Percentiles rank a stretch among this genome's conserved stretches.
These are phyloP conservation scores for Pipa parva DNA, from an alignment of 2,113 vertebrate genomes.

Conservation along the genomic window DNA sequence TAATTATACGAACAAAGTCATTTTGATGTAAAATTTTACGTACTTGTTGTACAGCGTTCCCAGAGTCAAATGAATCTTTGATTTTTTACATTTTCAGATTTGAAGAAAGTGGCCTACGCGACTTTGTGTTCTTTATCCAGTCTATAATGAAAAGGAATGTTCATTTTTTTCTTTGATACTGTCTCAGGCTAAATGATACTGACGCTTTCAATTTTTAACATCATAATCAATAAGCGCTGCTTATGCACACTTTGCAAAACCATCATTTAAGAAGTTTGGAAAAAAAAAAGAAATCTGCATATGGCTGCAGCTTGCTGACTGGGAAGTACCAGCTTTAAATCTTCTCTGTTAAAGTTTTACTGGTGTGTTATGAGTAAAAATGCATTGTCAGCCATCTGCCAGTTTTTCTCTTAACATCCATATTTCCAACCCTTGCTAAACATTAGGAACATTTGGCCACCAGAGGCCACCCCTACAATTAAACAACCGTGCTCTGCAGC, in stretches of 20 bases:
- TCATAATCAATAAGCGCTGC: constrained; percentile 98
- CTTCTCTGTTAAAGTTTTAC: constrained; percentile 99
- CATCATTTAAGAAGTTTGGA: constrained; percentile 92
- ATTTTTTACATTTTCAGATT: constrained; percentile 43
- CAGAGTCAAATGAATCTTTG: constrained; percentile 26
- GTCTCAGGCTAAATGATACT: constrained; percentile 94
- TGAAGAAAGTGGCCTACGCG: constrained; percentile 47
- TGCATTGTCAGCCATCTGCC: constrained; percentile 99
- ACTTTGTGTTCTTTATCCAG: constrained; percentile 57
- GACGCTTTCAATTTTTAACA: constrained; percentile 97
- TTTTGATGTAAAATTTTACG: background rate
- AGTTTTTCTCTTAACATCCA: constrained; percentile 93
- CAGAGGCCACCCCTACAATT: constrained; percentile 81
- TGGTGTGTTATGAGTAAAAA: constrained; percentile 99
- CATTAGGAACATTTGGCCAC: constrained; percentile 81
- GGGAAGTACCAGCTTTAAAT: constrained; percentile 92
- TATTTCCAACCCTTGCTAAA: constrained; percentile 92
- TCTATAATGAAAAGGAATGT: constrained; percentile 72
- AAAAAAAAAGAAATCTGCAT: constrained; percentile 83
- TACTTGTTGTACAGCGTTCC: constrained; percentile 23
- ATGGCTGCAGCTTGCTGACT: constrained; percentile 96
- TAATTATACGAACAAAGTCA: constrained; percentile 13
- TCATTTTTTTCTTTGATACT: constrained; percentile 92
- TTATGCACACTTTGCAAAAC: constrained; percentile 96
- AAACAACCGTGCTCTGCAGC: constrained; percentile 64